Conservation (phyloP, 2,113 vertebrate species). For the Muntiacus reevesi region DNA sequence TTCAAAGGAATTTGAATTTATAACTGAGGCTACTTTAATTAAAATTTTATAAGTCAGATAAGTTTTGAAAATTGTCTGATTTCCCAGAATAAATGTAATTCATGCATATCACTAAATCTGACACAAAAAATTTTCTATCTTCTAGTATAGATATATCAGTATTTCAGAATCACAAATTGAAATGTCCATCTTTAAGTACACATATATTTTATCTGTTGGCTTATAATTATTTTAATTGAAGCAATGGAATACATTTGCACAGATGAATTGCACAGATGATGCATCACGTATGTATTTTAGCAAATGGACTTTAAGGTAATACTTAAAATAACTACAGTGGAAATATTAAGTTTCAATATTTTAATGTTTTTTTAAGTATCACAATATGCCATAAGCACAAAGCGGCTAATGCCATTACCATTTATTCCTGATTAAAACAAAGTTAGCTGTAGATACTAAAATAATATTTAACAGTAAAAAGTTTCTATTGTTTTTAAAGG, state of each 20-base stretch:
- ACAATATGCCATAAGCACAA: conserved; percentile 49
- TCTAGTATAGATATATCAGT: neutral
- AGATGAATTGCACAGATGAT: conserved; percentile 11
- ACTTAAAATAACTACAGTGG: conserved; percentile 33
- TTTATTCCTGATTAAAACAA: conserved; percentile 67
- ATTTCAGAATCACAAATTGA: conserved; percentile 5
- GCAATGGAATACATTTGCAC: conserved; percentile 42
- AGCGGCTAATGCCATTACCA: conserved; percentile 27
- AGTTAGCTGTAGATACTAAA: conserved; percentile 55
- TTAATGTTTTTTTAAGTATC: conserved; percentile 63
- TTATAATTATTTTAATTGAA: conserved; percentile 59
- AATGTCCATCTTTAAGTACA: neutral
- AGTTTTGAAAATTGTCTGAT: neutral
- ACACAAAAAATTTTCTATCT: neutral
- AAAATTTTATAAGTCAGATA: conserved; percentile 22
- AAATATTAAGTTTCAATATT: conserved; percentile 59
- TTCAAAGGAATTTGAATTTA: neutral
- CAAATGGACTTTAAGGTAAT: conserved; percentile 58
- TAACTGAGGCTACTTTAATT: neutral
- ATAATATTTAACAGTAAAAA: conserved; percentile 62
- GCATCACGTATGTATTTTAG: neutral
- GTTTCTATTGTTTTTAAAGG: conserved; percentile 45
- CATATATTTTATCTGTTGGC: conserved; percentile 16
- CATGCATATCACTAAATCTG: neutral
- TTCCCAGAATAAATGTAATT: neutral